Conservation (phyloP, 2,888 invertebrate species). For the Hydropsyche betteni region DNA sequence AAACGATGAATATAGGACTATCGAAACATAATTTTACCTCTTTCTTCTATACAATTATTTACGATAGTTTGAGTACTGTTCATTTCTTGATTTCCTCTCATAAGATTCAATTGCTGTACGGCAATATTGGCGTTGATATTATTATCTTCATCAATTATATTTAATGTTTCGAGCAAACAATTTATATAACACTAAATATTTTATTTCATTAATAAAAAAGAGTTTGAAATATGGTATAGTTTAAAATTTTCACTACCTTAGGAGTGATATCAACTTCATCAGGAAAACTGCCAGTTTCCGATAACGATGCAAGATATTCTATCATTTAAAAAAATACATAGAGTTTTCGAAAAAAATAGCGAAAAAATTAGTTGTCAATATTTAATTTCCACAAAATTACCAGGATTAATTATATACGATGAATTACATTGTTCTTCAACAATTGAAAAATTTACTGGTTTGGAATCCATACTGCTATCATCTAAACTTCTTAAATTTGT, state of each 20-base stretch:
- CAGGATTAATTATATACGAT: neutral
- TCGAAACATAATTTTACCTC: constrained; percentile 54
- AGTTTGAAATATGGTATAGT: neutral
- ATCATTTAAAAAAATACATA: constrained; percentile 50
- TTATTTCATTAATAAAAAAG: neutral
- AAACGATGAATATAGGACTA: neutral
- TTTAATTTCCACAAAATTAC: neutral
- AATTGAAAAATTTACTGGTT: constrained; percentile 4
- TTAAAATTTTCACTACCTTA: constrained; percentile 59
- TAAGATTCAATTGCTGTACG: constrained; percentile 57
- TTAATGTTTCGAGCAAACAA: constrained; percentile 64
- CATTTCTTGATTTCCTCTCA: constrained; percentile 55
- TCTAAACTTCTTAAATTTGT: neutral
- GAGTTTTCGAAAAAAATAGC: neutral
- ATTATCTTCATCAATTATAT: constrained; percentile 61
- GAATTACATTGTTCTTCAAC: neutral
- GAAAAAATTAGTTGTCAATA: neutral
- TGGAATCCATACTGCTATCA: neutral
- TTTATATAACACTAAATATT: constrained; percentile 64
- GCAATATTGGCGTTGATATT: constrained; percentile 59
- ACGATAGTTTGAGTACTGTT: constrained; percentile 57
- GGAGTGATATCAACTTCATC: constrained; percentile 68
- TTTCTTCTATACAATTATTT: constrained; percentile 55
- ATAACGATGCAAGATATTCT: constrained; percentile 65
- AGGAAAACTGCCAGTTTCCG: constrained; percentile 66